These are phyloP conservation scores for Rhipidura dahli DNA, from an alignment of 2,113 vertebrate genomes.

Conservation along the genomic window DNA sequence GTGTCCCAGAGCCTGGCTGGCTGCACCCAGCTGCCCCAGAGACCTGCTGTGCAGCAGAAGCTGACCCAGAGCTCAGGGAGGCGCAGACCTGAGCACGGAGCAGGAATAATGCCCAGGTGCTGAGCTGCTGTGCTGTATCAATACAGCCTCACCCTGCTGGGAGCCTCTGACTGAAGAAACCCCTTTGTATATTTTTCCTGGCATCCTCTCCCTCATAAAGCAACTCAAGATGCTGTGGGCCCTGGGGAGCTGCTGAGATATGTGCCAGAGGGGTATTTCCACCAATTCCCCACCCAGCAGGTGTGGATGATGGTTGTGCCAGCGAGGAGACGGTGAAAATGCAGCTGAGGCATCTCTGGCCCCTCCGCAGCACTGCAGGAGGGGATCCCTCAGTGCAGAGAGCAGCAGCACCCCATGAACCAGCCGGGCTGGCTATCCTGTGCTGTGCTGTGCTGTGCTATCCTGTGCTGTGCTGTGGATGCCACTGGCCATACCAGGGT, in stretches of 20 bases:
- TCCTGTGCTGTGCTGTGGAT: accelerated
- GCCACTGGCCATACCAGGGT: accelerated
- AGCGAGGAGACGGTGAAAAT: accelerated
- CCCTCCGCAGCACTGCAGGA: accelerated
- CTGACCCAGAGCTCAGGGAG: background rate
- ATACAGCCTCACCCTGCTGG: background rate
- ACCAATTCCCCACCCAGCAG: background rate
- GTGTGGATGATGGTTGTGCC: background rate
- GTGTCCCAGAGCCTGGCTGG: background rate
- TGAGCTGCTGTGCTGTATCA: background rate
- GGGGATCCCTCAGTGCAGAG: background rate
- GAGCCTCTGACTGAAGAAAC: background rate
- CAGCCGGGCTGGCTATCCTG: background rate
- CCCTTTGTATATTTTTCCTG: background rate
- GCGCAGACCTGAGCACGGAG: background rate
- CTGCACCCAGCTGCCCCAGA: background rate
- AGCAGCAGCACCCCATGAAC: background rate
- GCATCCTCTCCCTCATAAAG: background rate
- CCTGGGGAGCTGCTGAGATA: background rate
- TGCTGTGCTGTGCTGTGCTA: accelerated
- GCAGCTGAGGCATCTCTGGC: background rate
- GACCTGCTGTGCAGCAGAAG: background rate
- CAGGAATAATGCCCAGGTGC: accelerated
- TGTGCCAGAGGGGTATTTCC: background rate
- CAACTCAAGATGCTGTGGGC: background rate